phyloP scores from a whole-genome alignment of 2,113 vertebrate species.

The Psammodynastes pulverulentus region DNA sequence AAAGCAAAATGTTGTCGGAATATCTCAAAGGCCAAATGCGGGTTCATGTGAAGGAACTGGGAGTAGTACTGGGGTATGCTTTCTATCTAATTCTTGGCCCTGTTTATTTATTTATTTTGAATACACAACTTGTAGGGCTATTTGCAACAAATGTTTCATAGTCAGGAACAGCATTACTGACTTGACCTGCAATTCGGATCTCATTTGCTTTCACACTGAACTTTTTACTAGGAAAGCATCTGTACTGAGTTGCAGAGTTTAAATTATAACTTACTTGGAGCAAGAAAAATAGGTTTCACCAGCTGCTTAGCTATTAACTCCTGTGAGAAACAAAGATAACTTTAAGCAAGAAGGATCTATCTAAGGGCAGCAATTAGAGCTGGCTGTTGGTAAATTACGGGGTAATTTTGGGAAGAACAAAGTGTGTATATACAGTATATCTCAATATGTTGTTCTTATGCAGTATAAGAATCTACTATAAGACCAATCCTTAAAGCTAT shows the following conservation, averaged over 20 bases:
- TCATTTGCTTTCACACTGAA: not conserved
- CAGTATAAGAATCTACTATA: not conserved
- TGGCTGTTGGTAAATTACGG: not conserved
- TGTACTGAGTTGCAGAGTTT: not conserved
- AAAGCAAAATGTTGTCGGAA: constrained; percentile 96
- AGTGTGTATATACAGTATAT: not conserved
- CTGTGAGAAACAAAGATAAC: not conserved
- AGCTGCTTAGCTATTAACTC: not conserved
- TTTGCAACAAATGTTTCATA: not conserved
- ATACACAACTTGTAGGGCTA: not conserved
- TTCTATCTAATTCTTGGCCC: not conserved
- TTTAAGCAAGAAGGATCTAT: not conserved
- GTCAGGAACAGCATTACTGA: not conserved
- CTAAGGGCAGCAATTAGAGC: not conserved
- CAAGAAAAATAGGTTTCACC: not conserved
- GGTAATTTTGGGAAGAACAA: not conserved
- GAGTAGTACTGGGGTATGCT: constrained; percentile 91
- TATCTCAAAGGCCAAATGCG: constrained; percentile 96
- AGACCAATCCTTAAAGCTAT: not conserved
- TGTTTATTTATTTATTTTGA: not conserved
- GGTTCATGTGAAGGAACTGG: constrained; percentile 95
- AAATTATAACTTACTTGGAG: not conserved
- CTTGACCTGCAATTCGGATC: not conserved
- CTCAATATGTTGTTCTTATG: not conserved
- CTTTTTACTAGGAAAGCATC: not conserved